These are phyloP conservation scores for Silurus asotus DNA, from an alignment of 2,113 vertebrate genomes.

Conservation along the genomic window DNA sequence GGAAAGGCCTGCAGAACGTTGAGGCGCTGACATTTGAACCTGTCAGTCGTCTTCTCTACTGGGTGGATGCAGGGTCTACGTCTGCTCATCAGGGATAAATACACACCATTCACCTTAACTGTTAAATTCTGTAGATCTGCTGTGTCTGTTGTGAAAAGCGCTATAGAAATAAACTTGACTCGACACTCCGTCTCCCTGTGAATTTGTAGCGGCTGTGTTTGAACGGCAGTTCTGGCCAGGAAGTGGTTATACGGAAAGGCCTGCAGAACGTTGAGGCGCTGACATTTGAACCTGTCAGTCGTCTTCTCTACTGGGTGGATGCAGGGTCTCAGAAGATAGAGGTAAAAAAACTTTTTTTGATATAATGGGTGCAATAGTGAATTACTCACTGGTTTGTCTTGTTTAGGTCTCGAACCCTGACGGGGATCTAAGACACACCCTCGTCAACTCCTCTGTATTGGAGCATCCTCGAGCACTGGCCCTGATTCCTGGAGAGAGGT, in stretches of 20 bases:
- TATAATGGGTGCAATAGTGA: neutral
- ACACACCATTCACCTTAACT: too few relatives aligned
- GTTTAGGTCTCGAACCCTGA: slow-evolving; percentile 90
- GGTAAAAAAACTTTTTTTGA: slow-evolving; percentile 67
- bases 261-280: slow-evolving; percentile 92
- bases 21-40: slow-evolving; percentile 95
- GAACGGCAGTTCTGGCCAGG: slow-evolving; percentile 91
- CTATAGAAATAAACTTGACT: too few relatives aligned
- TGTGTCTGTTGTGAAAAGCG: too few relatives aligned
- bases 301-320: slow-evolving; percentile 95
- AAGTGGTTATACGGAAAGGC: slow-evolving; percentile 84
- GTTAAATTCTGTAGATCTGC: too few relatives aligned
- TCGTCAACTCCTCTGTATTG: slow-evolving; percentile 87
- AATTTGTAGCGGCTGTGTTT: slow-evolving; percentile 86
- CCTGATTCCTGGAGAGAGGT: slow-evolving; percentile 88
- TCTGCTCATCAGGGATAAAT: too few relatives aligned
- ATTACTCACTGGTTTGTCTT: neutral
- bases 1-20: slow-evolving; percentile 85
- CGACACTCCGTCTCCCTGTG: neutral
- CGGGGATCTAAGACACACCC: slow-evolving; percentile 84
- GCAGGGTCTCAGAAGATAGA: slow-evolving; percentile 93
- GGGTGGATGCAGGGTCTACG: slow-evolving; percentile 88
- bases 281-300: slow-evolving; percentile 91
- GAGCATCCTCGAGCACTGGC: slow-evolving; percentile 90
- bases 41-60: slow-evolving; percentile 90